A percentile compares a stretch with the other conserved stretches of the same genome.
Evolutionary conservation across 1,140 invertebrate genomes (phyloP).

Genomic region (Homalodisca vitripennis): DNA sequence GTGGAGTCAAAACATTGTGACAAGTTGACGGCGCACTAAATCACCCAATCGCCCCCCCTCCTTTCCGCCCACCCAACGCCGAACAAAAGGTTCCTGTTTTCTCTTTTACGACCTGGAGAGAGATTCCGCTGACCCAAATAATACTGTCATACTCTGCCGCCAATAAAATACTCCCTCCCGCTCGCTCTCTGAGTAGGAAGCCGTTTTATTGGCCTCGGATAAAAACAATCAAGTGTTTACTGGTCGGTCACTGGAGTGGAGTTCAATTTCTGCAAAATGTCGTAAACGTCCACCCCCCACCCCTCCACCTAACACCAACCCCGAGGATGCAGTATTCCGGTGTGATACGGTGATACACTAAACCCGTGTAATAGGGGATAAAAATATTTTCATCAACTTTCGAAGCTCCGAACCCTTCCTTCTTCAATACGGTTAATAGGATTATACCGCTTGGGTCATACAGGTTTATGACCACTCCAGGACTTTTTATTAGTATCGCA

Average conservation of each 20-base stretch:
- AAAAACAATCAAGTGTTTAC: constrained; percentile 12
- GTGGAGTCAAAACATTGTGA: constrained; percentile 19
- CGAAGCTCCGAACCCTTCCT: too few relatives aligned
- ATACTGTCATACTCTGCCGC: neutral
- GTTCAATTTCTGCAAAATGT: too few relatives aligned
- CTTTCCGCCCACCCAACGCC: neutral
- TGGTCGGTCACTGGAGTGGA: neutral
- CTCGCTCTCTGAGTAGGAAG: neutral
- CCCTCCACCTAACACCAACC: too few relatives aligned
- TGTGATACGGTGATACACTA: too few relatives aligned
- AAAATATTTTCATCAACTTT: too few relatives aligned
- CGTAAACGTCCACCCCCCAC: too few relatives aligned
- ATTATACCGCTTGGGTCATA: too few relatives aligned
- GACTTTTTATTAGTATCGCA: too few relatives aligned
- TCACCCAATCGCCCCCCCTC: neutral
- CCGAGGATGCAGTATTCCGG: too few relatives aligned
- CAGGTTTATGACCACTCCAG: too few relatives aligned
- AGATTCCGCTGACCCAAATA: constrained; percentile 24
- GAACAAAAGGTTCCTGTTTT: constrained; percentile 12
- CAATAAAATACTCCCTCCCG: constrained; percentile 1
- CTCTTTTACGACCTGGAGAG: constrained; percentile 8
- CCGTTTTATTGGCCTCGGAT: neutral
- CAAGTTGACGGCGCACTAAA: neutral
- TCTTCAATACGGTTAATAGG: too few relatives aligned
- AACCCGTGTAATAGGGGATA: too few relatives aligned